Percentiles rank a stretch among this genome's conserved stretches.
Evolutionary conservation across 2,888 invertebrate species (phyloP).

Genomic region (Mechanitis mazaeus): DNA sequence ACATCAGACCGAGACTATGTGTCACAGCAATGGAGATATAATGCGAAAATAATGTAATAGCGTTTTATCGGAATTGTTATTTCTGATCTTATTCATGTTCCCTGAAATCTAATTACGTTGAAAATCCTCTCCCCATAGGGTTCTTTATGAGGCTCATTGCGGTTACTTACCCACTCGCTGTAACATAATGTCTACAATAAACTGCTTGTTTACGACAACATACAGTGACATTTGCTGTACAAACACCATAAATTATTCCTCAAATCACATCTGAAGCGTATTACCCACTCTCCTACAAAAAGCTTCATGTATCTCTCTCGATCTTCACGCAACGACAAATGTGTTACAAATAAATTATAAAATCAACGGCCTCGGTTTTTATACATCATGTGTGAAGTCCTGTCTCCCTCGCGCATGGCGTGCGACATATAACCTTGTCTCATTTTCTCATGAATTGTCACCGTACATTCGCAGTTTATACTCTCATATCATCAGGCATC

Average conservation of each 20-base stretch:
- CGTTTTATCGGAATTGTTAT: constrained; percentile 9
- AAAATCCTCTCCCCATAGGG: constrained; percentile 28
- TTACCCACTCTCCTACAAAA: constrained; percentile 69
- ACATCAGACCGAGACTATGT: background rate
- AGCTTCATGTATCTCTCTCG: constrained; percentile 71
- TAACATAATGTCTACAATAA: constrained; percentile 39
- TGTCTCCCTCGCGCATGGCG: constrained; percentile 42
- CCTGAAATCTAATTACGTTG: constrained; percentile 30
- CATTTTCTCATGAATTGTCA: constrained; percentile 54
- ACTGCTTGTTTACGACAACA: constrained; percentile 57
- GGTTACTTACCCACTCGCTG: constrained; percentile 42
- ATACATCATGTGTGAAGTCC: constrained; percentile 52
- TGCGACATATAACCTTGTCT: constrained; percentile 40
- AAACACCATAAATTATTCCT: constrained; percentile 73
- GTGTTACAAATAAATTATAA: constrained; percentile 77
- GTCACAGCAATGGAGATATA: background rate
- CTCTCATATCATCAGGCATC: constrained; percentile 50
- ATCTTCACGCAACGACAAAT: constrained; percentile 77
- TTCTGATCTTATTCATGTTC: constrained; percentile 29
- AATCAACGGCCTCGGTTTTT: constrained; percentile 72
- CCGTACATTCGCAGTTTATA: constrained; percentile 53
- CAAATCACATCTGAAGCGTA: constrained; percentile 73
- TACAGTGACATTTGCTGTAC: constrained; percentile 60
- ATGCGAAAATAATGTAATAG: background rate
- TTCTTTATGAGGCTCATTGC: constrained; percentile 37